phyloP scores from a whole-genome alignment of 1,140 invertebrate genomes.

The Tyrophagus putrescentiae region DNA sequence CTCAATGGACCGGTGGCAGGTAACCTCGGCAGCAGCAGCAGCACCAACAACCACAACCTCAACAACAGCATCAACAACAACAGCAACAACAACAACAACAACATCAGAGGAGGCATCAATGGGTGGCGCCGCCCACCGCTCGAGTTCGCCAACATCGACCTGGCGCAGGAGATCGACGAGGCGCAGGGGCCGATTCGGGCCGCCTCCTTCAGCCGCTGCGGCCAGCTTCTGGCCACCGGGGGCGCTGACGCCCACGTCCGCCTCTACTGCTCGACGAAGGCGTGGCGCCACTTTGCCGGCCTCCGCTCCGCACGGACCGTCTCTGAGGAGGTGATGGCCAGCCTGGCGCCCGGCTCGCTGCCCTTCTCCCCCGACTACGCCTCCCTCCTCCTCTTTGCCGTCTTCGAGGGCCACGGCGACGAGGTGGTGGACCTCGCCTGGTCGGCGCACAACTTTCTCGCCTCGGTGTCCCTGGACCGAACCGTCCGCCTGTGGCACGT shows the following conservation, averaged over 20 bases:
- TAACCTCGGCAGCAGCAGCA: too few relatives aligned
- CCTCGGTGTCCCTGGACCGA: neutral
- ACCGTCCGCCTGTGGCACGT: neutral
- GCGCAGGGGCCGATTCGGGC: neutral
- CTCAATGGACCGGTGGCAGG: too few relatives aligned
- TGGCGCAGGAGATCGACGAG: neutral
- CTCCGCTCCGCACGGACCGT: neutral
- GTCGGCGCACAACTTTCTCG: neutral
- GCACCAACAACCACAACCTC: too few relatives aligned
- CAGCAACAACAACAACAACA: too few relatives aligned
- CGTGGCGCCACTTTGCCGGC: neutral
- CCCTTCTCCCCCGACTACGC: too few relatives aligned
- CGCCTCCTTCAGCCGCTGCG: neutral
- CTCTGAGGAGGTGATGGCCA: neutral
- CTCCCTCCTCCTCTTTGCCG: neutral
- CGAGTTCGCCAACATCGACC: neutral
- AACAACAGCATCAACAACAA: too few relatives aligned
- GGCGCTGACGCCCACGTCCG: neutral
- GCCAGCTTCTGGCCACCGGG: neutral
- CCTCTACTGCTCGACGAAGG: neutral
- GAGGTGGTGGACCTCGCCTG: neutral
- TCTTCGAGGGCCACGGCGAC: neutral
- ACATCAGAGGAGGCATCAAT: too few relatives aligned
- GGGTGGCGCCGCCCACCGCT: too few relatives aligned
- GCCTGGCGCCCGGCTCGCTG: neutral